phyloP scores from a whole-genome alignment of 1,140 invertebrate genomes.

The Lineus longissimus region DNA sequence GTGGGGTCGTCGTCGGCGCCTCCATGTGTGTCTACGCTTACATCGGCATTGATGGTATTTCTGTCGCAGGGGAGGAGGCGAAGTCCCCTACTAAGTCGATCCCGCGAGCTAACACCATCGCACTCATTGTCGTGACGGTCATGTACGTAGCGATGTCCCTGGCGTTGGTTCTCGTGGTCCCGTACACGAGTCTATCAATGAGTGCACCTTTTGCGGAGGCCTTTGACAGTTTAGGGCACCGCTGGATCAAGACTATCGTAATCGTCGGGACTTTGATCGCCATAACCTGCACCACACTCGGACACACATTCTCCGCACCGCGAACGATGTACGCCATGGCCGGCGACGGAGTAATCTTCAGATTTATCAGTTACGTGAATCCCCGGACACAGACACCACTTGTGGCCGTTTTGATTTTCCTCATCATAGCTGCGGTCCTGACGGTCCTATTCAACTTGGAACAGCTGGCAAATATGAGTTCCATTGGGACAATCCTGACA shows the following conservation, averaged over 20 bases:
- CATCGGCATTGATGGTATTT: conserved; percentile 62
- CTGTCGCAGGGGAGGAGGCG: conserved; percentile 84
- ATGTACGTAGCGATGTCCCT: conserved; percentile 35
- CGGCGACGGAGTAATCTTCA: conserved; percentile 76
- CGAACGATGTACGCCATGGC: conserved; percentile 86
- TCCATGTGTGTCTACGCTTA: conserved; percentile 43
- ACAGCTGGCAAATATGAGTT: conserved; percentile 86
- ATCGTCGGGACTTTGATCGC: conserved; percentile 83
- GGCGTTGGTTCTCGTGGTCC: conserved; percentile 32
- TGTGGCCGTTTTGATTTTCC: conserved; percentile 72
- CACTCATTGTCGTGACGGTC: conserved; percentile 34
- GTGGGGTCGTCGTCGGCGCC: conserved; percentile 32
- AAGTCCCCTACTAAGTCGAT: conserved; percentile 51
- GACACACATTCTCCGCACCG: conserved; percentile 78
- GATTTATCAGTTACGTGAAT: conserved; percentile 69
- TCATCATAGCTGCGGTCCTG: conserved; percentile 69
- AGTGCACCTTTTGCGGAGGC: conserved; percentile 80
- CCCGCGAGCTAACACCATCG: conserved; percentile 33
- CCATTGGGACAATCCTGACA: conserved; percentile 78
- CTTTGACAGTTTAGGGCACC: conserved; percentile 60
- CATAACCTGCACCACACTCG: conserved; percentile 79
- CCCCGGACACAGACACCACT: conserved; percentile 75
- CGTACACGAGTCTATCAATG: conserved; percentile 58
- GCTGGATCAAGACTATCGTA: conserved; percentile 84
- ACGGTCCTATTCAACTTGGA: conserved; percentile 80